Conservation (phyloP, 2,113 vertebrate genomes). For the Mormyrus iriodes region DNA sequence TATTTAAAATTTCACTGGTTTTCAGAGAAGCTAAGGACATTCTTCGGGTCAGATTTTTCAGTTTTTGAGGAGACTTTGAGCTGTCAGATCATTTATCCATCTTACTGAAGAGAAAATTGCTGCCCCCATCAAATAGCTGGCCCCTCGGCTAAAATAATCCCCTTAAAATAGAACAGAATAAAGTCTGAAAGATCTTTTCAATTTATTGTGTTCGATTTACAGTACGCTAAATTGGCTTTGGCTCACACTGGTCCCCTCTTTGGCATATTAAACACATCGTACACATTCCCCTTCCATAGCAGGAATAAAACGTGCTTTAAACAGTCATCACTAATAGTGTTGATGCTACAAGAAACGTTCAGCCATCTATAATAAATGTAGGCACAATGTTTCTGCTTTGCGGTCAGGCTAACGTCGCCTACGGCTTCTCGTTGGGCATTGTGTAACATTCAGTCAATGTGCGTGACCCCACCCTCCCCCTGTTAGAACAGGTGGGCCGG, state of each 20-base stretch:
- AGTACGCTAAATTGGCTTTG: not conserved
- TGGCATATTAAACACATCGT: not conserved
- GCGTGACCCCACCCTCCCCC: not conserved
- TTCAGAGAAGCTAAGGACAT: not conserved
- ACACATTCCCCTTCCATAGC: not conserved
- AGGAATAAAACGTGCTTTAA: not conserved
- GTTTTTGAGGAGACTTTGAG: not conserved
- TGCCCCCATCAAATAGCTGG: not conserved
- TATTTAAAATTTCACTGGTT: not conserved
- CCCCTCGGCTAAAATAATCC: not conserved
- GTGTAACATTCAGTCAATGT: not conserved
- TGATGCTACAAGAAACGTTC: not conserved
- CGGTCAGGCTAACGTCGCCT: not conserved
- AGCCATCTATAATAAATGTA: not conserved
- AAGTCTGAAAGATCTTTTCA: not conserved
- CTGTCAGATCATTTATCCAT: not conserved
- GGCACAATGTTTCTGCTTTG: not conserved
- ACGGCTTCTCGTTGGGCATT: not conserved
- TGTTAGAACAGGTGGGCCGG: too few relatives aligned
- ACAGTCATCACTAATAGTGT: not conserved
- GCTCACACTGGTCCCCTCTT: not conserved
- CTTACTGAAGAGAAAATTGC: slow-evolving; percentile 9
- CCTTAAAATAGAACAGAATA: not conserved
- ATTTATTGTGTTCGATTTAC: slow-evolving; percentile 1
- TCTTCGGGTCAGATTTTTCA: slow-evolving; percentile 4